These are phyloP conservation scores for Pelochelys cantorii DNA, from an alignment of 2,797 vertebrate species.

Conservation along the genomic window DNA sequence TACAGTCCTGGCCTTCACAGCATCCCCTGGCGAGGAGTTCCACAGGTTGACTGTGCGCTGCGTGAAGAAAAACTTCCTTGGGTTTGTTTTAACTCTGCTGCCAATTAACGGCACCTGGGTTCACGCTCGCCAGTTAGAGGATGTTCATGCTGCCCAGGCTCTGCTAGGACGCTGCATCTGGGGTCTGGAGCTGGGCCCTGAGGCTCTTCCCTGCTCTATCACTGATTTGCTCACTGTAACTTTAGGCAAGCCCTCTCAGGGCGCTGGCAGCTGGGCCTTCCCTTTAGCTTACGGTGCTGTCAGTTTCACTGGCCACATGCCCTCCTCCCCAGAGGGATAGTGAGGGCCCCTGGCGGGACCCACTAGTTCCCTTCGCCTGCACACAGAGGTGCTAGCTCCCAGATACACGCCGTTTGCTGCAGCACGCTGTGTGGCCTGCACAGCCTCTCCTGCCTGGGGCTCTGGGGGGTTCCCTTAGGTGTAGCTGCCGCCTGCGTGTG, in stretches of 20 bases:
- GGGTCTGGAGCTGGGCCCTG: background rate
- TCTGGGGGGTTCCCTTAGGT: background rate
- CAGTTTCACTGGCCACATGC: background rate
- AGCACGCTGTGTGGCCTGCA: too few species aligned
- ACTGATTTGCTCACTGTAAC: too few species aligned
- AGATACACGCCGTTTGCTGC: background rate
- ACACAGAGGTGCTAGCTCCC: background rate
- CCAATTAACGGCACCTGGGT: background rate
- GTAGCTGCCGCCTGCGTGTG: background rate
- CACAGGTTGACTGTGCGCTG: too few species aligned
- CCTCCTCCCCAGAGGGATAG: background rate
- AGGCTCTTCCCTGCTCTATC: background rate
- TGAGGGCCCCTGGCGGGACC: background rate
- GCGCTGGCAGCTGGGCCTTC: background rate
- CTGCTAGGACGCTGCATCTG: background rate
- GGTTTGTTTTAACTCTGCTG: too few species aligned
- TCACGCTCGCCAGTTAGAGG: background rate
- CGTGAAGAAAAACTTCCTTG: too few species aligned
- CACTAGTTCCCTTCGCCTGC: background rate
- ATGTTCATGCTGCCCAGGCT: background rate
- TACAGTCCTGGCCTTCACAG: too few species aligned
- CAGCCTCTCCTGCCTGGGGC: too few species aligned
- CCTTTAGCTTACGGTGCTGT: background rate
- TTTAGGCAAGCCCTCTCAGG: background rate
- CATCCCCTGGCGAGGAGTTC: too few species aligned